Base-by-base conservation (phyloP, 2,113 vertebrate species). In the Carassius auratus region DNA sequence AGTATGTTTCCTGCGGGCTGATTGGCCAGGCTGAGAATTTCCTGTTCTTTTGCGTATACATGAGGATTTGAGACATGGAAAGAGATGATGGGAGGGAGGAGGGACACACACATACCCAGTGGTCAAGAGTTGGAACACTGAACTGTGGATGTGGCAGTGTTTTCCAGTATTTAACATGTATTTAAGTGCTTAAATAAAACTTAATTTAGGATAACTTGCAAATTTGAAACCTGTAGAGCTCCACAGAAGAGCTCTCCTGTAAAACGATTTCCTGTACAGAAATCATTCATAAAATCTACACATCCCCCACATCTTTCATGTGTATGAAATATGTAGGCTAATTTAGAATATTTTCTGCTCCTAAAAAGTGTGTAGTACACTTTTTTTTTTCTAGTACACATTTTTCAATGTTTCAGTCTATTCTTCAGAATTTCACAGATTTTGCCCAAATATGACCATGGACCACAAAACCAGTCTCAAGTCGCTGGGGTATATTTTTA, bases 1-100 rank as follows among this genome's bases (percentile, higher is more conserved):
- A 76, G 57, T 17, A 50, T 19, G 21, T 61, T 83, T 76, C 84
- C 85, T 71, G 78, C 38, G 17, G 8, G 30, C 33, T 75, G 81
- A 86, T 89, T 84, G 84, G 74, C 59, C 69, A 73, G 85, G 73
- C 50, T 57, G 52, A 33, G 36, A 30, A 77, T 87, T 78, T 87
- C 85, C 84, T 88, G 86, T 55, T 85, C 45, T 68, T 26, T 50
- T 84, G 50, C 76, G 13, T 76, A 77, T 73, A 69, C 82, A 85
- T 85, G 45, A 50, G 59, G 38, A 36, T 83, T 71, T 45, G 55
- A 66, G 73, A 57, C 66, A 59, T 83, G 68, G 71, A 76, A 64
- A 55, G 81, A 48, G 61, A 42, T 69, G 71, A 76, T 73, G 30
- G 81, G 66, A 36, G 81, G 81, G 38, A 12, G 33, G 14, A 26